Base-by-base conservation (phyloP, 2,888 invertebrate genomes). In the Mongoloraphidia duomilia region DNA sequence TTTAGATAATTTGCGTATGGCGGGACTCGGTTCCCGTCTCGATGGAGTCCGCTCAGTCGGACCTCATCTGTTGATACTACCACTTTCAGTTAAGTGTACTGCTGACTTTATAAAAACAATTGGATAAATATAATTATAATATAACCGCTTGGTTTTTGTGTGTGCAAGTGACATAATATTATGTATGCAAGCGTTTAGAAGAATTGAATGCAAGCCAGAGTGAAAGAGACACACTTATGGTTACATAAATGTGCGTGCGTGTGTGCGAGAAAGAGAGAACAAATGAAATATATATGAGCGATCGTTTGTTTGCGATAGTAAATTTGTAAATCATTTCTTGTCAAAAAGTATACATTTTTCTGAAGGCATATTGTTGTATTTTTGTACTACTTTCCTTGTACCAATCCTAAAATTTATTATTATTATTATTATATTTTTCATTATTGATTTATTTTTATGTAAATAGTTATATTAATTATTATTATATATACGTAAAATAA, bases 321-420 rank as follows among this genome's bases (percentile, higher is more conserved):
- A 66, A 72, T 72, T 72, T 73, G 71, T 72, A 72, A 70, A 71
- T 68, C 68, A 70, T 69, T 71, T 70, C 67, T 72, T 69, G 68
- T 70, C 69, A 65, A 65, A 60, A 65, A 70, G 65, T 70, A 71
- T 68, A 71, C 67, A 69, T 66, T 71, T 66, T 71, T 70, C 68
- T 67, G 62, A 64, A 51, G 44, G 51, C 48, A 51, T 49, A 26
- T 47, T 38, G 49, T 13, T 46, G 46, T 49, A 42, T 47, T 49
- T 49, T 51, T 49, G 49, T 33, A 36, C 34, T 39, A 10, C 41
- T 46, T 34, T 33, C 33, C 37, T 44, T n/a, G 26, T 17, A 17
- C 9, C 43, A 43, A 43, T 14, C 17, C 43, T 43, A 26, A 26
- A 26, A 26, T 26, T 26, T 26, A 26, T 26, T 26, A 26, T 26